Base-by-base conservation (phyloP, 2,888 invertebrate species). In the Julus scanicus region DNA sequence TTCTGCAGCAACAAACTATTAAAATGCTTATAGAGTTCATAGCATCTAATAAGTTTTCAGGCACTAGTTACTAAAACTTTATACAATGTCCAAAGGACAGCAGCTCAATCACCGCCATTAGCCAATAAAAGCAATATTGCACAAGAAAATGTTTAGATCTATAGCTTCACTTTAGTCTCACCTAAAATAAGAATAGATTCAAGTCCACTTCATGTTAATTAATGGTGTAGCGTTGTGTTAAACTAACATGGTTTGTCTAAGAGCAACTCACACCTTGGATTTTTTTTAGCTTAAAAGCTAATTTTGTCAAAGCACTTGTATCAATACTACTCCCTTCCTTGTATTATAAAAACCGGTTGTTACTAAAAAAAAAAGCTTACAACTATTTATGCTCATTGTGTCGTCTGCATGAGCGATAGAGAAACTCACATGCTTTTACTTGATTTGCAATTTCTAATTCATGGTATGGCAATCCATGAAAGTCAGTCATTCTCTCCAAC, bases 401-500 rank as follows among this genome's bases (percentile, higher is more conserved):
- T n/a, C 63, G 63, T 71, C 29, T 29, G 29, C 9, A 29, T 37
- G 11, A 29, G 11, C 71, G 2, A 29, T 3, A 29, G 29, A 71
- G 63, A 71, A 71, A n/a, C 20, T 63, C 15, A 4, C 15, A 53
- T 17, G 63, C n/a, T 63, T 63, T 20, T n/a, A 4, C 20, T 20
- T 5, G n/a, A 63, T 20, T 63, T 20, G n/a, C 20, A 0, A 9
- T 63, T 20, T 63, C 20, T 20, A 63, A n/a, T 17, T n/a, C 63
- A 6, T 4, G 15, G 5, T 57, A 20, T 63, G 63, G 63, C 63
- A 8, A 6, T 20, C 63, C 20, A 20, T 20, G n/a, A 63, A 71
- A 29, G 71, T 71, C 80, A 87, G 11, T 87, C 85, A 15, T 86
- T 53, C 13, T 86, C 88, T 84, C 71, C 84, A 15, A 88, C 84